Evolutionary conservation across 92 coral and sea anemone genomes (phyloP), one percentile per base, ranked within the genome.

Genomic region (Porites evermanni): DNA sequence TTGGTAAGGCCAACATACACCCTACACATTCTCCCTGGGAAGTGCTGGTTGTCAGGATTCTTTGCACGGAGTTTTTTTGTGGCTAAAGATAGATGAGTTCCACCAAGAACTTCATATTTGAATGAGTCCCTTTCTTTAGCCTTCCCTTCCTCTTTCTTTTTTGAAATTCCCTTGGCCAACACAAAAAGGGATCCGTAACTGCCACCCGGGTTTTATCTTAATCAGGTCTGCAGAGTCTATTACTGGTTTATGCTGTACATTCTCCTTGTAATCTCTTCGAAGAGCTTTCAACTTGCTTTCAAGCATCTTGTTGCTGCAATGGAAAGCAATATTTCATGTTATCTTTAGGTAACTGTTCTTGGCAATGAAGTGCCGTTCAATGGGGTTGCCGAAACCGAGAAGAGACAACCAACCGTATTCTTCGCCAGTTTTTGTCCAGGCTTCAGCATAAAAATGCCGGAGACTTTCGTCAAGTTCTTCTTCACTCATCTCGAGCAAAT

Each of bases 361-460:
- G 67, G 74, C 89, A 6, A 13, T 70, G 60, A 90, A 59, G 32
- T 78, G 77, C 16, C 74, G 74, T 63, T 85, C 87, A 54, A 80
- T 23, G 10, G 87, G 63, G 71, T 85, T 85, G 52, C 74, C 75
- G 50, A 79, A 79, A 9, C 86, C 79, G 18, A 90, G 90, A 59
- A 90, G 70, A 2, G 84, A 84, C 60, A 84, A 54, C 59, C 13
- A 8, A 12, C 59, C 13, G 10, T 54, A 54, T 54, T 54, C 59
- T 54, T 54, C 59, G 12, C 92, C 92, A 20, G 77, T 67, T 79
- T 84, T 26, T 59, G 84, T 89, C 64, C 92, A 63, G 18, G 82
- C 89, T 60, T 89, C 86, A 23, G 84, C 78, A 79, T 85, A 79
- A 74, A 84, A 89, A 12, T 12, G 59, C 11, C 10, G 59, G 10